Evolutionary conservation across 2,113 vertebrate genomes (phyloP), one percentile per base, ranked within the genome.

Genomic region (Gila orcuttii): DNA sequence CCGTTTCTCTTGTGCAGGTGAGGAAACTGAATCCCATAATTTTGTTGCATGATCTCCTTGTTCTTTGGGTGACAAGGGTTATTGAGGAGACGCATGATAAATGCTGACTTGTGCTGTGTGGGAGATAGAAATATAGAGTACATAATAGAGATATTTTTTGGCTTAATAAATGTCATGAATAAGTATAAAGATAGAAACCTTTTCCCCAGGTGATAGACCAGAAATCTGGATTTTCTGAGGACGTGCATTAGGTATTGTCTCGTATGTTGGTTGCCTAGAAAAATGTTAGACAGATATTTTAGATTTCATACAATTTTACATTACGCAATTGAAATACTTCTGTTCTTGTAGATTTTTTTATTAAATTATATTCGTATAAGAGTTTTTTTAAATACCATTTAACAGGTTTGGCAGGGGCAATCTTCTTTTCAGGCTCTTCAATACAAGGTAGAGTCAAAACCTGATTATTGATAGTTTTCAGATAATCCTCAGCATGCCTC

Each of bases 401-500:
- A n/a, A 89, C 88, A 89, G 87, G 85, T 59, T 90, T 90, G 3
- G 47, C 13, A 9, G 21, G 88, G 2, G 42, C 17, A 28, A 25
- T 84, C 69, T 84, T 88, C 75, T 88, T 88, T 33, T 85, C 90
- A 73, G 89, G 59, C 59, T 92, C 88, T 71, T 84, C 88, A 86
- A 93, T 75, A 86, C 76, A 64, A 52, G 95, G 93, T 90, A 94
- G 88, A 42, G 92, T 94, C 90, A 95, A 90, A 28, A 93, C 90
- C 45, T 93, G 93, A n/a, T 91, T 94, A 84, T 91, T 94, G 76
- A 92, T 33, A 83, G 88, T 68, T 90, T 90, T 95, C 68, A 96
- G 91, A 91, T 94, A 94, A 81, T 94, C 94, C 31, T 95, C 96
- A 50, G 94, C 87, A 7, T 93, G 93, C 74, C 93, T 96, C 97